These are phyloP conservation scores for Amphiprion clarkii DNA, from an alignment of 2,797 vertebrate genomes.

Conservation along the genomic window DNA sequence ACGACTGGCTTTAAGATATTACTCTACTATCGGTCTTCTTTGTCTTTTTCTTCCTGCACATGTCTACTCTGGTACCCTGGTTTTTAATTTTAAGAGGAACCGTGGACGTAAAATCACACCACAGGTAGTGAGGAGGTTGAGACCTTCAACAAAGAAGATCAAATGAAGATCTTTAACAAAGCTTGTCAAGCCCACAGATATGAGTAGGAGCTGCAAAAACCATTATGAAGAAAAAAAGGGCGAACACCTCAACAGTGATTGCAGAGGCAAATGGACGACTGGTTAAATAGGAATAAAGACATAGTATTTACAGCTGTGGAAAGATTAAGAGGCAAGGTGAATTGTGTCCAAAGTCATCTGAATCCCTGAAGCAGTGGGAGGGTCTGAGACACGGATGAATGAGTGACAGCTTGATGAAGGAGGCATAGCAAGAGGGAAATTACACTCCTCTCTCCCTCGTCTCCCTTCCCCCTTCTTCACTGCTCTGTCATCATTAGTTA, in stretches of 20 bases:
- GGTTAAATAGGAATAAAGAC: conserved; percentile 24
- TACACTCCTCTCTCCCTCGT: conserved; percentile 67
- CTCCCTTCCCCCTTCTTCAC: conserved; percentile 26
- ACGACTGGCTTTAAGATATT: conserved; percentile 10
- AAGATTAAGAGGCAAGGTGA: conserved; percentile 64
- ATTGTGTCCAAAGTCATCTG: conserved; percentile 56
- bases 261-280: not conserved
- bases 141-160: conserved; percentile 4
- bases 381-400: conserved; percentile 55
- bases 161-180: not conserved
- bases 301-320: conserved; percentile 12
- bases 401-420: conserved; percentile 85
- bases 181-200: conserved; percentile 7
- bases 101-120: not conserved
- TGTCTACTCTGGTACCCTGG: not conserved
- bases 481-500: conserved; percentile 82
- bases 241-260: conserved; percentile 3
- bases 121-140: conserved; percentile 6
- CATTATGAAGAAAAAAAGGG: conserved; percentile 15
- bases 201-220: conserved; percentile 3
- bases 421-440: conserved; percentile 82
- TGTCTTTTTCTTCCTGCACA: not conserved
- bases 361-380: conserved; percentile 58
- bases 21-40: not conserved
- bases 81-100: conserved; percentile 4